Base-by-base conservation (phyloP, 2,888 invertebrate species). In the Drosophila neutralis region DNA sequence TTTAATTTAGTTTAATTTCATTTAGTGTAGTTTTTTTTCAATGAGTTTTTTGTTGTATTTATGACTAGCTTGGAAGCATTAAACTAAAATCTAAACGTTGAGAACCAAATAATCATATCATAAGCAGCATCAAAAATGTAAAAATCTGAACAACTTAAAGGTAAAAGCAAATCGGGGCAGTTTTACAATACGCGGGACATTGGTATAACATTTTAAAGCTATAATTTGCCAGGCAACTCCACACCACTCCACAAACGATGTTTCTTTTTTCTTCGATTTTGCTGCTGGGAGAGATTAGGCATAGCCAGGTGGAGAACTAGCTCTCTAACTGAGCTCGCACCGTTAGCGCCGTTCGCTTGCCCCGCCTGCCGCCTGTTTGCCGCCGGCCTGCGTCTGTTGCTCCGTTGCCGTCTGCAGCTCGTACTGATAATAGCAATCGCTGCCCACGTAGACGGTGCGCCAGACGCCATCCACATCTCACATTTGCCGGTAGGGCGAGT, bases 401-500 rank as follows among this genome's bases (percentile, higher is more conserved):
- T 76, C 87, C 75, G 45, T 45, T 45, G 8, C 45, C 45, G 77
- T 71, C 65, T 89, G 84, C 66, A 91, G 80, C 71, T 91, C 83
- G 57, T 86, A 86, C 76, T 84, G 87, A 56, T 86, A 89, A 59
- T 85, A 83, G 48, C 69, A 87, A 54, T 89, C 90, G 67, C 81
- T 87, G 77, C 91, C 87, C 56, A 91, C 87, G 66, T 91, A 91
- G 53, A 91, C 90, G 73, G 91, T 91, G 74, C 90, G 91, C 86
- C 90, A 83, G 79, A 87, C 85, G 78, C 91, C 91, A 66, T 90
- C 91, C 76, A 85, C 89, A 81, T 91, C 92, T 93, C 93, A 93
- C 93, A 93, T 93, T 78, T 93, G 93, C 81, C 93, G 87, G 62
- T 93, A 93, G 3, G 93, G 93, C 57, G 93, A 93, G 72, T 93